These are phyloP conservation scores for Drosophila anomalata DNA, from an alignment of 2,888 invertebrate species.

Conservation along the genomic window DNA sequence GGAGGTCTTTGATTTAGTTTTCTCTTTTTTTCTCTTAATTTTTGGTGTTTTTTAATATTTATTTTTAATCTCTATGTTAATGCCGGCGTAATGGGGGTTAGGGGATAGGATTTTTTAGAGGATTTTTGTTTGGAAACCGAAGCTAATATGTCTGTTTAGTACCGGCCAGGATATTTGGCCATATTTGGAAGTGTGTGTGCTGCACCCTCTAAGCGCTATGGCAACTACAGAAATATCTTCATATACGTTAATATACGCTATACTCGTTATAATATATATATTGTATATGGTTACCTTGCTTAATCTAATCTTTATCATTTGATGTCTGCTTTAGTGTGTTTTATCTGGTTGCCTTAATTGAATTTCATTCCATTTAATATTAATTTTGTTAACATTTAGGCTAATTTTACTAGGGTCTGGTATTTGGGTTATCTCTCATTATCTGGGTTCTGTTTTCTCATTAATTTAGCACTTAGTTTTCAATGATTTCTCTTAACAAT, in stretches of 20 bases:
- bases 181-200: slow-evolving; percentile 38
- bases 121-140: slow-evolving; percentile 58
- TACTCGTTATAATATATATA: slow-evolving; percentile 19
- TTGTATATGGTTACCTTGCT: slow-evolving; percentile 31
- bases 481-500: slow-evolving; percentile 60
- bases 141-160: slow-evolving; percentile 42
- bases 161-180: slow-evolving; percentile 43
- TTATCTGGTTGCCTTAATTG: slow-evolving; percentile 48
- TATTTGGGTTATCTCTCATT: slow-evolving; percentile 12
- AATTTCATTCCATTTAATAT: slow-evolving; percentile 63
- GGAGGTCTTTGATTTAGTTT: slow-evolving; percentile 74
- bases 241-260: slow-evolving; percentile 19
- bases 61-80: slow-evolving; percentile 35
- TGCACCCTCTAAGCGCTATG: slow-evolving; percentile 50
- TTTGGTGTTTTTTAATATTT: slow-evolving; percentile 23
- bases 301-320: slow-evolving; percentile 28
- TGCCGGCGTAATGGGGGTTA: background rate
- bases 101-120: slow-evolving; percentile 5
- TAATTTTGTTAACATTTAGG: slow-evolving; percentile 46
- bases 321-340: slow-evolving; percentile 17
- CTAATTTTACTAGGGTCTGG: slow-evolving; percentile 67
- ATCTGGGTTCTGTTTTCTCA: slow-evolving; percentile 24
- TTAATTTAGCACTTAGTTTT: slow-evolving; percentile 75
- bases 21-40: slow-evolving; percentile 50
- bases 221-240: slow-evolving; percentile 47